A percentile compares a stretch with the other conserved stretches of the same genome.
phyloP scores from a whole-genome alignment of 1,140 invertebrate species.

The Drosophila tristis region DNA sequence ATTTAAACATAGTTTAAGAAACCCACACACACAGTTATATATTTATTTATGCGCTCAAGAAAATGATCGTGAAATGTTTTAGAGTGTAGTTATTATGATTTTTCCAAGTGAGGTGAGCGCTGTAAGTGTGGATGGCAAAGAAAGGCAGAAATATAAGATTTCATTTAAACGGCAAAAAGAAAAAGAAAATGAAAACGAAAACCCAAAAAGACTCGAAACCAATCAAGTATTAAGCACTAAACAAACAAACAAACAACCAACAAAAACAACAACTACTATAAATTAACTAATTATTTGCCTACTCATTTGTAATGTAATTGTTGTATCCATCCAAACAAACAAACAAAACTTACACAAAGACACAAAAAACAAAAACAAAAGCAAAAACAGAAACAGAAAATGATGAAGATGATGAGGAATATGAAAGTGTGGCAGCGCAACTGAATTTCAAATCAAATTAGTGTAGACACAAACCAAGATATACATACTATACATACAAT shows the following conservation, averaged over 20 bases:
- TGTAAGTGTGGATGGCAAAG: slow-evolving; percentile 35
- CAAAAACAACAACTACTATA: slow-evolving; percentile 45
- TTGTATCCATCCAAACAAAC: slow-evolving; percentile 58
- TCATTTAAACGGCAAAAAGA: slow-evolving; percentile 60
- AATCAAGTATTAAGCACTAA: slow-evolving; percentile 83
- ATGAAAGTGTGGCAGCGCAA: slow-evolving; percentile 70
- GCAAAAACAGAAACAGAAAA: slow-evolving; percentile 36
- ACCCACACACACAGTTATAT: slow-evolving; percentile 47
- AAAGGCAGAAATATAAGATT: slow-evolving; percentile 37
- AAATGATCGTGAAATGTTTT: slow-evolving; percentile 56
- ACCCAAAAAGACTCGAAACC: slow-evolving; percentile 83
- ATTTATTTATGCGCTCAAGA: slow-evolving; percentile 50
- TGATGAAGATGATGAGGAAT: slow-evolving; percentile 17
- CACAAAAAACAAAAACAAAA: slow-evolving; percentile 17
- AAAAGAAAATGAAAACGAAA: slow-evolving; percentile 37
- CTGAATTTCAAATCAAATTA: slow-evolving; percentile 83
- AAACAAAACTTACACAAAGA: slow-evolving; percentile 51
- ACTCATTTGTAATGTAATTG: slow-evolving; percentile 70
- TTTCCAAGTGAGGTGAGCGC: slow-evolving; percentile 16
- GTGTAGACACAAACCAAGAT: slow-evolving; percentile 51
- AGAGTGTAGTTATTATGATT: slow-evolving; percentile 59
- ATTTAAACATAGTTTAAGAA: slow-evolving; percentile 76
- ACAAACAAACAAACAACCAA: slow-evolving; percentile 58
- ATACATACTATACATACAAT: slow-evolving; percentile 42
- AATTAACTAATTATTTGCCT: slow-evolving; percentile 57